Conservation (phyloP, 2,797 vertebrate species). For the Podarcis lilfordi region DNA sequence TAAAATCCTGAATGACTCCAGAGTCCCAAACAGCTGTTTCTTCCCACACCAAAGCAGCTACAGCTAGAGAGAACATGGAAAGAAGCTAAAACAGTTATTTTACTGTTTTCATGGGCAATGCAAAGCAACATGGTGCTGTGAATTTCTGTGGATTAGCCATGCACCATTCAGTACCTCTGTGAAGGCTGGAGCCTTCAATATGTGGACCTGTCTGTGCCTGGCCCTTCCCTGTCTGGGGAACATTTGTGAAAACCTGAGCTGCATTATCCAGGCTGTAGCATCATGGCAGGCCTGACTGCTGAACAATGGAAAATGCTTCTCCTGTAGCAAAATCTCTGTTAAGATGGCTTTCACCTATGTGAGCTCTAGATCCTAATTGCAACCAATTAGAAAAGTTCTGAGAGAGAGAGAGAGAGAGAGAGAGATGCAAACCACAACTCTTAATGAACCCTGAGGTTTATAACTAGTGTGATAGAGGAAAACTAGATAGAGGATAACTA, state of each 20-base stretch:
- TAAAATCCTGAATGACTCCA: not conserved
- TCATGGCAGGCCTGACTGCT: not conserved
- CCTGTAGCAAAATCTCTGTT: not conserved
- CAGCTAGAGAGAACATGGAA: not conserved
- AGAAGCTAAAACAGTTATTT: not conserved
- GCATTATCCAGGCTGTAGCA: not conserved
- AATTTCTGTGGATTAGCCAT: not conserved
- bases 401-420: not conserved
- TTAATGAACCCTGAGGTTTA: not conserved
- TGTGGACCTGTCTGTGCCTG: not conserved
- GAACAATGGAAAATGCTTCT: not conserved
- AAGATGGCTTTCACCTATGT: not conserved
- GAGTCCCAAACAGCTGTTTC: not conserved
- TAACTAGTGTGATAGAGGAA: not conserved
- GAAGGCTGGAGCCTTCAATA: not conserved
- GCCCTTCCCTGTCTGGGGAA: not conserved
- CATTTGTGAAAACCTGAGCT: not conserved
- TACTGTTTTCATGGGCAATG: not conserved
- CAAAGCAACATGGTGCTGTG: not conserved
- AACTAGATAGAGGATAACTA: too few species aligned
- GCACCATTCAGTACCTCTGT: not conserved
- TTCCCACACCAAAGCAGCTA: not conserved
- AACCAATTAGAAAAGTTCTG: not conserved
- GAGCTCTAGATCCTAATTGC: not conserved
- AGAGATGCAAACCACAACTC: not conserved